Evolutionary conservation across 2,888 invertebrate species (phyloP), one percentile per base, ranked within the genome.

Genomic region (Drosophila subquinaria): DNA sequence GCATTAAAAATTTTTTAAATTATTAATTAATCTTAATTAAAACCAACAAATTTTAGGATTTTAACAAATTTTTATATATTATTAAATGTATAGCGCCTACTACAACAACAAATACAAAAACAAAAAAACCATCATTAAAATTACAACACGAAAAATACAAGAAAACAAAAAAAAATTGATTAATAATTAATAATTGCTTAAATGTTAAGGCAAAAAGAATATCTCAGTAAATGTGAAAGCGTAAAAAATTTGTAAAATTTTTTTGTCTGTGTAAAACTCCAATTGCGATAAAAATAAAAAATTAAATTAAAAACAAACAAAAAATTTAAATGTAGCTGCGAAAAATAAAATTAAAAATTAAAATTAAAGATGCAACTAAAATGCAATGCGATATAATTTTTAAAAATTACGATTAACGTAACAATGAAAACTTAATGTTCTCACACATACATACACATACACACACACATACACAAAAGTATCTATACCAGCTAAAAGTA

Each of bases 151-250:
- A 69, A 40, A 47, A 67, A 69, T 59, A 36, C 15, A 48, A 35
- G 35, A 27, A 38, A 43, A 68, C 57, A 47, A 65, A 74, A 52
- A 52, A 45, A 51, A 57, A 56, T 45, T 68, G 17, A 64, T 50
- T 59, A 75, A 33, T 17, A 64, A 62, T 59, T 55, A 59, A 52
- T 23, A 57, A 77, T 80, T 69, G 81, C 78, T 76, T 86, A 76
- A 85, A 79, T 72, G 76, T 86, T 83, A 83, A 86, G 83, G 71
- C 88, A 77, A 88, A 75, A 61, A 61, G 47, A 88, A 85, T 88
- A 88, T 85, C 88, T 85, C 85, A 85, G 81, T 88, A 87, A 89
- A 84, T 89, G 89, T 87, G 87, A 89, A 89, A 89, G 88, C 89
- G 85, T 84, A 73, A 84, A 86, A 88, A 87, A 87, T 87, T 88